Base-by-base conservation (phyloP, 2,888 invertebrate genomes). In the Protonemura montana region DNA sequence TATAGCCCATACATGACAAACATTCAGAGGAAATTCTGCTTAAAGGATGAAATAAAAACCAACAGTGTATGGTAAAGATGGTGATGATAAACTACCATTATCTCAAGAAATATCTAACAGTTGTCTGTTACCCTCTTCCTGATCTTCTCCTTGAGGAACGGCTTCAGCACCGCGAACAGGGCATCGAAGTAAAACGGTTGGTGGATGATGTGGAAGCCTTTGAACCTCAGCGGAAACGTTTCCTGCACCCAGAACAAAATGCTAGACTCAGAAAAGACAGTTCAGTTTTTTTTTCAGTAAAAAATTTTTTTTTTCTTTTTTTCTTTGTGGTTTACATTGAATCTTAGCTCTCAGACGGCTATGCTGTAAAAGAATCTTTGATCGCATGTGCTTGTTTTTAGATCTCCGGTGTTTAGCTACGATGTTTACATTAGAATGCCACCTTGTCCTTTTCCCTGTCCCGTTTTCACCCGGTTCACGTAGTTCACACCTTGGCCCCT, bases 171-270 rank as follows among this genome's bases (percentile, higher is more conserved):
- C 13, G 90, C 89, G 85, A 89, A 89, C 13, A 89, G 88, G 0
- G 89, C 89, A 84, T 89, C 89, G 87, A 92, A 92, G 89, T 92
- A 92, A 88, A 92, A 92, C 7, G 92, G 92, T 88, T 92, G 92
- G 88, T 92, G 92, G 35, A 92, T 90, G 29, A 92, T 90, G 87
- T 92, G 92, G 88, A 92, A 91, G 85, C 91, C 92, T 89, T 92
- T 92, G 88, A 92, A 91, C 81, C 92, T 89, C 88, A 92, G 89
- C 2, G 92, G 92, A 88, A 92, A 92, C 42, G 92, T 92, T 89
- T 92, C 92, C 89, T 89, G 87, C 59, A 21, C 59, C 88, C 85
- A 21, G 30, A 86, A 76, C 86, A 86, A 85, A 83, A 21, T 59
- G 59, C 21, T 2, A 21, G 6, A 85, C 25, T 27, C 6, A 29